Conservation (phyloP, 2,888 invertebrate species). For the Athetis lepigone region DNA sequence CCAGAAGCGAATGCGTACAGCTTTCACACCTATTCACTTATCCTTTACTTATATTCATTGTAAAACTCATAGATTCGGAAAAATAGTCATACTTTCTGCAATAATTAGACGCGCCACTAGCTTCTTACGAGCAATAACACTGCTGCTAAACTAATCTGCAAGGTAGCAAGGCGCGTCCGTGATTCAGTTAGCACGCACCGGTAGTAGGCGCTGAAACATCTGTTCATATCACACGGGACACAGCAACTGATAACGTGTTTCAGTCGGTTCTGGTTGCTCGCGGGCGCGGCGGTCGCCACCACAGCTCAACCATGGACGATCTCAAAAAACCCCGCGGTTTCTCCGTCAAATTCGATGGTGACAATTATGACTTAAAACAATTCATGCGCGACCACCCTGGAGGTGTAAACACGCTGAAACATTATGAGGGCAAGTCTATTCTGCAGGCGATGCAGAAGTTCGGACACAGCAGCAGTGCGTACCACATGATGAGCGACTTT, state of each 20-base stretch:
- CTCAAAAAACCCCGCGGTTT: constrained; percentile 64
- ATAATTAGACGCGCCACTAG: constrained; percentile 32
- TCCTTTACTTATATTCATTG: neutral
- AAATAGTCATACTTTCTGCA: constrained; percentile 7
- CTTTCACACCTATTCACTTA: neutral
- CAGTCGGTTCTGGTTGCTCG: constrained; percentile 39
- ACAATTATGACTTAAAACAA: constrained; percentile 91
- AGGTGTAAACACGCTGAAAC: constrained; percentile 92
- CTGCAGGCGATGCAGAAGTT: constrained; percentile 88
- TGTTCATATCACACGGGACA: constrained; percentile 53
- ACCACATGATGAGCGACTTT: constrained; percentile 92
- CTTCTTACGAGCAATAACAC: constrained; percentile 30
- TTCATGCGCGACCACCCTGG: constrained; percentile 94
- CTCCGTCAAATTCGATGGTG: constrained; percentile 82
- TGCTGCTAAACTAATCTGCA: constrained; percentile 39
- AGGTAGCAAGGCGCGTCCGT: constrained; percentile 39
- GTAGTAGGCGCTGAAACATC: constrained; percentile 52
- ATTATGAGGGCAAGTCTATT: constrained; percentile 90
- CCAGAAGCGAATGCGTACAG: constrained; percentile 19
- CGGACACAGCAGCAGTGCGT: constrained; percentile 92
- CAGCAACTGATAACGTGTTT: constrained; percentile 50
- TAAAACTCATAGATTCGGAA: constrained; percentile 1
- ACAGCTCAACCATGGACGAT: constrained; percentile 36
- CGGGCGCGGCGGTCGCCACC: constrained; percentile 25
- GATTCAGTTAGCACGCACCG: constrained; percentile 38